Evolutionary conservation across 2,113 vertebrate species (phyloP).

Genomic region (Chaetorhynchus papuensis): DNA sequence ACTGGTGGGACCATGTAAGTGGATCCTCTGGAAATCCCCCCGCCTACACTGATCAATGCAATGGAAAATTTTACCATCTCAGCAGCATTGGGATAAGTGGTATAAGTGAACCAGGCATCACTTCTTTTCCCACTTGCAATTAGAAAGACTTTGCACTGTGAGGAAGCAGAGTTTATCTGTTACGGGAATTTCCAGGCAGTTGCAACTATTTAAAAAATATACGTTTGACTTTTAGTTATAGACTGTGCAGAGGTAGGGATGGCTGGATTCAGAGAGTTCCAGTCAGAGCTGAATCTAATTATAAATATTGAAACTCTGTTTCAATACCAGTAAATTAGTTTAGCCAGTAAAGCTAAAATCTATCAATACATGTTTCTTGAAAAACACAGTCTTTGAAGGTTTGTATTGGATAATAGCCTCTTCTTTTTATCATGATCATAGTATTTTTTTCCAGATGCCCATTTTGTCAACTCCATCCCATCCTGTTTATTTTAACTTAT

Average conservation of each 20-base stretch:
- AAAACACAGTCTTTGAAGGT: not conserved
- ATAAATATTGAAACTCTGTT: not conserved
- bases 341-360: not conserved
- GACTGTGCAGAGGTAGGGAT: not conserved
- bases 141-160: not conserved
- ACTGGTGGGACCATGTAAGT: rapidly evolving
- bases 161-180: not conserved
- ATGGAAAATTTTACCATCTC: not conserved
- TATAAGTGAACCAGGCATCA: not conserved
- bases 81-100: not conserved
- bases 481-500: not conserved
- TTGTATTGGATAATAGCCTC: not conserved
- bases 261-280: not conserved
- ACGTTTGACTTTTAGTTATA: not conserved
- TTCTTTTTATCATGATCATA: not conserved
- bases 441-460: not conserved
- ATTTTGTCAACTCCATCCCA: slow-evolving; percentile 8
- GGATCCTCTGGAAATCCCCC: not conserved
- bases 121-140: not conserved
- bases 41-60: rapidly evolving
- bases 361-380: not conserved
- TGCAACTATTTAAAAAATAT: not conserved
- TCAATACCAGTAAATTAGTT: not conserved
- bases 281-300: not conserved
- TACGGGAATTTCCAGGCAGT: not conserved